These are phyloP conservation scores for Drosophila greeni DNA, from an alignment of 2,888 invertebrate species.

Conservation along the genomic window DNA sequence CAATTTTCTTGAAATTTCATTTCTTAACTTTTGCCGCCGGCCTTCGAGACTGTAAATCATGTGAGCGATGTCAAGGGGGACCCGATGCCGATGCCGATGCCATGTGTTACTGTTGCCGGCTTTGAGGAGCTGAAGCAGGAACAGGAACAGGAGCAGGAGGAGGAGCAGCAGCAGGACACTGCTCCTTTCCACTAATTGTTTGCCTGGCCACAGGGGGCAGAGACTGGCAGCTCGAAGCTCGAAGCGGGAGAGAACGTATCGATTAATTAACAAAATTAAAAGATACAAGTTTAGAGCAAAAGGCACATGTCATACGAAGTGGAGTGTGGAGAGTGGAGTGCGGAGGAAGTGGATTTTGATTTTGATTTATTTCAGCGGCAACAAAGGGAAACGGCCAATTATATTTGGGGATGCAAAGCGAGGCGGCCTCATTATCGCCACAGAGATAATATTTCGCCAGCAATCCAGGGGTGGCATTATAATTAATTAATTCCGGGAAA, in stretches of 20 bases:
- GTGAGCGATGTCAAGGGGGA: slow-evolving; percentile 30
- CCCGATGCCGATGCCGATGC: slow-evolving; percentile 30
- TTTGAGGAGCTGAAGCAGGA: slow-evolving; percentile 15
- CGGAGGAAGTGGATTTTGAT: too few relatives aligned
- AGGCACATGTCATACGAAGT: slow-evolving; percentile 11
- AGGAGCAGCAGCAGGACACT: slow-evolving; percentile 28
- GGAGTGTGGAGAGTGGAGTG: too few relatives aligned
- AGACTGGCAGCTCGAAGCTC: neutral
- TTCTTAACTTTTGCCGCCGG: slow-evolving; percentile 70
- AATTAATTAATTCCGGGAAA: slow-evolving; percentile 25
- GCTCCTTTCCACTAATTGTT: slow-evolving; percentile 63
- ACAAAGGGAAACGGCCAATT: slow-evolving; percentile 48
- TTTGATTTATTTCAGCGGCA: slow-evolving; percentile 53
- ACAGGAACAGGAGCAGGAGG: too few relatives aligned
- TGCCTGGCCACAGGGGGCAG: slow-evolving; percentile 48
- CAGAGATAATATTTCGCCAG: slow-evolving; percentile 10
- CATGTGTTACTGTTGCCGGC: slow-evolving; percentile 38
- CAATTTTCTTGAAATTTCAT: slow-evolving; percentile 73
- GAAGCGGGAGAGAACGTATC: slow-evolving; percentile 40
- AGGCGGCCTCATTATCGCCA: slow-evolving; percentile 16
- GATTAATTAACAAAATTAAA: slow-evolving; percentile 70
- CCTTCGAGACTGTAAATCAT: slow-evolving; percentile 67
- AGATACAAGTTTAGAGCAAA: slow-evolving; percentile 56
- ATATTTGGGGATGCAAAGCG: slow-evolving; percentile 27
- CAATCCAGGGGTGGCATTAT: slow-evolving; percentile 2